phyloP scores from a whole-genome alignment of 2,797 vertebrate species.

The Sebastes cheni region DNA sequence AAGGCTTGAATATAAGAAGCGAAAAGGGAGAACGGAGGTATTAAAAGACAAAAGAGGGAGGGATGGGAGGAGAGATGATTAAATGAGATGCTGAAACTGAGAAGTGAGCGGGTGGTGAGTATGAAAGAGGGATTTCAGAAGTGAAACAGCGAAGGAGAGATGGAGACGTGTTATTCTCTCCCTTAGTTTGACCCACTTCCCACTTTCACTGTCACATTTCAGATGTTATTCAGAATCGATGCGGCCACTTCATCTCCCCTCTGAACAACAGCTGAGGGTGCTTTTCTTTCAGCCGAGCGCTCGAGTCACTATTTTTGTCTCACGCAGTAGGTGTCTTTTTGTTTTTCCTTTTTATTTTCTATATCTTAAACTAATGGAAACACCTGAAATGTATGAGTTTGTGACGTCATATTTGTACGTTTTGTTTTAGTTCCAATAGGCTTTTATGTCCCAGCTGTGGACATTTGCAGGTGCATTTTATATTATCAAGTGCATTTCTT shows the following conservation, averaged over 20 bases:
- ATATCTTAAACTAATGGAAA: background rate
- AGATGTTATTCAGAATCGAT: background rate
- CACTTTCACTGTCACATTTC: conserved; percentile 19
- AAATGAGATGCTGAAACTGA: background rate
- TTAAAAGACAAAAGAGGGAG: background rate
- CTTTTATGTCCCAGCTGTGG: background rate
- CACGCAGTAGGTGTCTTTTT: background rate
- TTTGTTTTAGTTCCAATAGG: background rate
- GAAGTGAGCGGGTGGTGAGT: background rate
- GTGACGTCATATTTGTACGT: background rate
- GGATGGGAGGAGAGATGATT: background rate
- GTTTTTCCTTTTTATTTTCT: background rate
- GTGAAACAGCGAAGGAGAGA: conserved; percentile 4
- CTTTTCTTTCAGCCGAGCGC: background rate
- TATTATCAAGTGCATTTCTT: background rate
- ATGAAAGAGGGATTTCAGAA: background rate
- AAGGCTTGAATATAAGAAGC: background rate
- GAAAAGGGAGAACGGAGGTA: background rate
- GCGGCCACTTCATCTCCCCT: background rate
- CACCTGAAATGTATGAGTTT: rapidly evolving
- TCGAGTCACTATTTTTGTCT: background rate
- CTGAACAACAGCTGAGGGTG: background rate
- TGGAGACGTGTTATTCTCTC: background rate
- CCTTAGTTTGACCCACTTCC: conserved; percentile 20
- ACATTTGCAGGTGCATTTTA: background rate